phyloP scores from a whole-genome alignment of 64 coral and sea anemone genomes.

The Stichodactyla helianthus region DNA sequence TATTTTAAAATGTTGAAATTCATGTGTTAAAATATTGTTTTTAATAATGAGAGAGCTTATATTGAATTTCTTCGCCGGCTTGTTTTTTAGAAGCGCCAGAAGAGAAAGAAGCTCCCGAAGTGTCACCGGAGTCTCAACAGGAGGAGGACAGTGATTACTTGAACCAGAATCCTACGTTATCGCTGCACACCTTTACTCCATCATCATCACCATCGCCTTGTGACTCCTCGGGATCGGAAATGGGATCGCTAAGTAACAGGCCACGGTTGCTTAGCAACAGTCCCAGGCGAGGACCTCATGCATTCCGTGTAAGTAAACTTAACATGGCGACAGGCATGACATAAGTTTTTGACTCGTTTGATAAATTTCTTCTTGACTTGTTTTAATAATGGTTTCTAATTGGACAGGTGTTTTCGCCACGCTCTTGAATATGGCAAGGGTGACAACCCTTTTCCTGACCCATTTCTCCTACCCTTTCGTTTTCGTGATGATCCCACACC shows the following conservation, averaged over 20 bases:
- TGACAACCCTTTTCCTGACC: no score
- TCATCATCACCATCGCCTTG: background rate
- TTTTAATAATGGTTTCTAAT: no score
- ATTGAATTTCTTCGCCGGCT: background rate
- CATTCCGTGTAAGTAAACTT: conserved; percentile 33
- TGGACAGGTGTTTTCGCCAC: no score
- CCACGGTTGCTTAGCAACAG: conserved; percentile 46
- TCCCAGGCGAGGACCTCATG: conserved; percentile 34
- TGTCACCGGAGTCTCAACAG: background rate
- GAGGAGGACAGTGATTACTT: background rate
- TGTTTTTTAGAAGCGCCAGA: background rate
- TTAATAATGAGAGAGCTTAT: no score
- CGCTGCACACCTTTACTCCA: background rate
- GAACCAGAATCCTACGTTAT: background rate
- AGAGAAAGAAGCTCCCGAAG: background rate
- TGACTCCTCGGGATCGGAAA: background rate
- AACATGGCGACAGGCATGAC: no score
- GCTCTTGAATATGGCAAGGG: no score
- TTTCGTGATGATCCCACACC: no score
- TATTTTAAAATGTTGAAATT: no score
- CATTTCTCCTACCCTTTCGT: no score
- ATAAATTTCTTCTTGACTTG: no score
- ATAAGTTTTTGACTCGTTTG: no score
- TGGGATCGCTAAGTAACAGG: background rate
- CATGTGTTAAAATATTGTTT: no score